These are phyloP conservation scores for Rugalucina vietnamica DNA, from an alignment of 2,888 invertebrate species.

Conservation along the genomic window DNA sequence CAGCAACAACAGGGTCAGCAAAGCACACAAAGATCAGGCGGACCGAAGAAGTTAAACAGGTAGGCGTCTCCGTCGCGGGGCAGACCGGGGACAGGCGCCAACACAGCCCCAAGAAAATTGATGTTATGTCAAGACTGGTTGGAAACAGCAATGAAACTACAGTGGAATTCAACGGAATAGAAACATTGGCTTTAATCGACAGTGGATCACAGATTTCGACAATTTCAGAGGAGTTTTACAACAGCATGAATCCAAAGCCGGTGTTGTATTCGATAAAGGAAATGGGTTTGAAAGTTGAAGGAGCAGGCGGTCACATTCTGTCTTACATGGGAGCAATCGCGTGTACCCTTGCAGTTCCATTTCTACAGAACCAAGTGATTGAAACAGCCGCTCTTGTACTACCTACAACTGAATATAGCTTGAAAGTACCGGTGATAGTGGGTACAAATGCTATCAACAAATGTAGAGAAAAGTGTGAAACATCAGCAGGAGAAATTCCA, in stretches of 20 bases:
- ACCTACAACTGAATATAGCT: not conserved
- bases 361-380: not conserved
- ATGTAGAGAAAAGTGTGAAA: not conserved
- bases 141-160: not conserved
- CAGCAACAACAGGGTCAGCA: not conserved
- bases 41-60: not conserved
- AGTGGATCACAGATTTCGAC: not conserved
- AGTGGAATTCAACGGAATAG: not conserved
- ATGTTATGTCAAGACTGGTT: not conserved
- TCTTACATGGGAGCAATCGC: not conserved
- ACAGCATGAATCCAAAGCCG: not conserved
- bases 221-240: not conserved
- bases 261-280: not conserved
- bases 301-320: not conserved
- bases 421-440: not conserved
- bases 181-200: not conserved
- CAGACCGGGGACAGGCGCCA: conserved; percentile 7
- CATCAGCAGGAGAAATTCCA: not conserved
- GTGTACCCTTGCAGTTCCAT: not conserved
- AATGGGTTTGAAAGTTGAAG: not conserved
- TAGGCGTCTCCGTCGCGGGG: conserved; percentile 4
- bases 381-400: not conserved
- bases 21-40: not conserved
- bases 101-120: not conserved
- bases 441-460: not conserved